Percentiles rank a stretch among this genome's conserved stretches.
These are phyloP conservation scores for Bombus ignitus DNA, from an alignment of 1,140 invertebrate genomes.

Conservation along the genomic window DNA sequence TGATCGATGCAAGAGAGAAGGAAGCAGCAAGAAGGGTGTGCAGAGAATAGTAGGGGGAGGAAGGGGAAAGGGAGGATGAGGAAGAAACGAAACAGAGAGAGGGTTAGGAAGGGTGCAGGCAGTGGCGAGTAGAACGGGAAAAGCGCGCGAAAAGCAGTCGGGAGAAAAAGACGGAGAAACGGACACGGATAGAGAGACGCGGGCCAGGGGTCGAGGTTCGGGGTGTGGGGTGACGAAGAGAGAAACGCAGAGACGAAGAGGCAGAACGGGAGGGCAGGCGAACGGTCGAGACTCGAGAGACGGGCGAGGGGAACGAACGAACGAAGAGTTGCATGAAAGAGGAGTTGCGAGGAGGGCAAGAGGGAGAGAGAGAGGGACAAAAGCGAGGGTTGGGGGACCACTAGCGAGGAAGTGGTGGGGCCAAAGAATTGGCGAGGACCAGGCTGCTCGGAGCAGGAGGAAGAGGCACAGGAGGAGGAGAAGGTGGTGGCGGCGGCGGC, in stretches of 20 bases:
- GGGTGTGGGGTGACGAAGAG: conserved; percentile 51
- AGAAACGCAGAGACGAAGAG: conserved; percentile 24
- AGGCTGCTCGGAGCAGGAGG: conserved; percentile 65
- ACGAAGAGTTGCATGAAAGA: conserved; percentile 41
- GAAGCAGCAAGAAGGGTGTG: conserved; percentile 41
- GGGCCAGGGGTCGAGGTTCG: conserved; percentile 53
- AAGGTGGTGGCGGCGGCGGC: conserved; percentile 17
- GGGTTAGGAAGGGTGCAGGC: conserved; percentile 55
- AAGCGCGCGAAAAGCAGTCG: conserved; percentile 21
- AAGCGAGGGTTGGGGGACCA: conserved; percentile 61
- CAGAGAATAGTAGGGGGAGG: conserved; percentile 16
- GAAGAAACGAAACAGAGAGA: conserved; percentile 42
- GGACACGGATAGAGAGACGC: conserved; percentile 50
- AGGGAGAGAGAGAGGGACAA: conserved; percentile 50
- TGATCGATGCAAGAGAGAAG: background rate
- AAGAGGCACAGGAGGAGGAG: conserved; percentile 40
- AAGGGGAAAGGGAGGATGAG: conserved; percentile 37
- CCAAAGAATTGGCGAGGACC: conserved; percentile 77
- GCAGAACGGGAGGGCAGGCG: conserved; percentile 40
- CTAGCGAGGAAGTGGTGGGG: conserved; percentile 71
- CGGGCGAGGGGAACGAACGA: conserved; percentile 57
- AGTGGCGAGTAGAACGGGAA: conserved; percentile 29
- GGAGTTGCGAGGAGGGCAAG: conserved; percentile 38
- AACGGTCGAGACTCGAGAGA: conserved; percentile 56
- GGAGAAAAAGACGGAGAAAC: conserved; percentile 57